These are phyloP conservation scores for Chloroceryle inda DNA, from an alignment of 2,797 vertebrate genomes.

Conservation along the genomic window DNA sequence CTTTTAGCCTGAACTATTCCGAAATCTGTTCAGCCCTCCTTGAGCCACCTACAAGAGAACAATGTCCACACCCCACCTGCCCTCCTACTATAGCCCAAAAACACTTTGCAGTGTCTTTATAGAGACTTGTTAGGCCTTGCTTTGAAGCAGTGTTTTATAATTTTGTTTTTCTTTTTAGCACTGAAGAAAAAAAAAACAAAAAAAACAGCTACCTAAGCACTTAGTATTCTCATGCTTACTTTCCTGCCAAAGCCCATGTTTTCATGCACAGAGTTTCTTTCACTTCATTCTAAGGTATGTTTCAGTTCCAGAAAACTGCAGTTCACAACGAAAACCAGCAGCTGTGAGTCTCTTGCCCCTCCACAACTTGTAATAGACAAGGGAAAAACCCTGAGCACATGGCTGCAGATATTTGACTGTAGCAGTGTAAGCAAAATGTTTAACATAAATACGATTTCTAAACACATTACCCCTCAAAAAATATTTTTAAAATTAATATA, in stretches of 20 bases:
- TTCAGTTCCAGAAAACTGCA: constrained; percentile 4
- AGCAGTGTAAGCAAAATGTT: not conserved
- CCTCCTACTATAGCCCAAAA: not conserved
- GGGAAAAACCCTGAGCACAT: not conserved
- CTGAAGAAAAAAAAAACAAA: not conserved
- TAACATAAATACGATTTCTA: not conserved
- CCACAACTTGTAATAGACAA: not conserved
- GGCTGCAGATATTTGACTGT: not conserved
- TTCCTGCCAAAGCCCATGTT: not conserved
- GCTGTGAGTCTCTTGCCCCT: not conserved
- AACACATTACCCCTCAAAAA: not conserved
- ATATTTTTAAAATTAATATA: not conserved
- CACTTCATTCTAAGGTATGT: not conserved
- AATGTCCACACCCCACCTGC: not conserved
- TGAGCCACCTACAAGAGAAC: not conserved
- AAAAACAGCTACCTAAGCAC: not conserved
- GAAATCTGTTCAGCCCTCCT: not conserved
- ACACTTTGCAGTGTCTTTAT: not conserved
- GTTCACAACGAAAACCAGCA: not conserved
- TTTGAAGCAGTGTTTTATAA: not conserved
- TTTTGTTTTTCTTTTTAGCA: not conserved
- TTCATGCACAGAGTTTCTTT: not conserved
- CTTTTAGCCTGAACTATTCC: not conserved
- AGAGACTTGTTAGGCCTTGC: not conserved
- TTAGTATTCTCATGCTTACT: not conserved